Evolutionary conservation across 2,888 invertebrate genomes (phyloP).

Genomic region (Helleia helle): DNA sequence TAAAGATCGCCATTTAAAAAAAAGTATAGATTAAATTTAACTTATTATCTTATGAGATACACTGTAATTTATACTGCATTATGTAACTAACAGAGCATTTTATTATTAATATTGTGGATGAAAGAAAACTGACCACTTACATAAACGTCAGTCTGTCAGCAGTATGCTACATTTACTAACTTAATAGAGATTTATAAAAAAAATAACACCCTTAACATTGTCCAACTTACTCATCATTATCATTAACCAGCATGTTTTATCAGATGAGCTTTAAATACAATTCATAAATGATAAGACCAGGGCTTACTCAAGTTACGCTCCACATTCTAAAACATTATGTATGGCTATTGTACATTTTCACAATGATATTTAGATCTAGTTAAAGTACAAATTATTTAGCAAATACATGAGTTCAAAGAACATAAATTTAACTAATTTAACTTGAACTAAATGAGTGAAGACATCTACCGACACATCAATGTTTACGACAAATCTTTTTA

Average conservation of each 20-base stretch:
- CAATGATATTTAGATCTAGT: slow-evolving; percentile 71
- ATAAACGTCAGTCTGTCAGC: slow-evolving; percentile 58
- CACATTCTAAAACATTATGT: slow-evolving; percentile 50
- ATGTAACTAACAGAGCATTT: slow-evolving; percentile 64
- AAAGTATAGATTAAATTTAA: slow-evolving; percentile 69
- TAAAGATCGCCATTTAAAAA: slow-evolving; percentile 76
- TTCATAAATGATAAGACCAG: slow-evolving; percentile 56
- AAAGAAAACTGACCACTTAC: slow-evolving; percentile 69
- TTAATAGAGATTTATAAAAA: slow-evolving; percentile 54
- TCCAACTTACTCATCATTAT: slow-evolving; percentile 64
- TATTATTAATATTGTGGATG: slow-evolving; percentile 69
- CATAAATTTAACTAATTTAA: slow-evolving; percentile 68
- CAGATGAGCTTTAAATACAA: slow-evolving; percentile 66
- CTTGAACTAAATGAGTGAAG: slow-evolving; percentile 62
- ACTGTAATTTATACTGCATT: slow-evolving; percentile 71
- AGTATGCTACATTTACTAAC: slow-evolving; percentile 68
- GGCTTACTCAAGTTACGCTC: slow-evolving; percentile 64
- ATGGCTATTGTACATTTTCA: slow-evolving; percentile 70
- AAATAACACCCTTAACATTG: slow-evolving; percentile 64
- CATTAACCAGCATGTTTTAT: slow-evolving; percentile 66
- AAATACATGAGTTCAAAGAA: slow-evolving; percentile 64
- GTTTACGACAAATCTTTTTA: slow-evolving; percentile 41
- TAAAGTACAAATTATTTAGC: slow-evolving; percentile 72
- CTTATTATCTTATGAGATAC: slow-evolving; percentile 72
- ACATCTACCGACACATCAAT: slow-evolving; percentile 67